Percentiles rank a stretch among this genome's conserved stretches.
Evolutionary conservation across 2,888 invertebrate species (phyloP).

Genomic region (Athalia cordata): DNA sequence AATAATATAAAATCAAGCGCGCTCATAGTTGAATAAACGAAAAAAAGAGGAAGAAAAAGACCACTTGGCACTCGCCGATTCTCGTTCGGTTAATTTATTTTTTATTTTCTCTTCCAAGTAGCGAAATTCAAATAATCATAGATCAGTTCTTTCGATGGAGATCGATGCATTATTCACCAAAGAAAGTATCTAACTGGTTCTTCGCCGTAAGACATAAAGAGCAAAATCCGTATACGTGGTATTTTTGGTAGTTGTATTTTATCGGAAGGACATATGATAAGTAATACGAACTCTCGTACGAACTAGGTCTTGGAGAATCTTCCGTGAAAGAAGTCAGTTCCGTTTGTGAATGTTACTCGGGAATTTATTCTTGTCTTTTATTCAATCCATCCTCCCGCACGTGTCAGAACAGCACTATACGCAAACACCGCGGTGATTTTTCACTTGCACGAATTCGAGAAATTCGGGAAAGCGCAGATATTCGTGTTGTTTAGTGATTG

Average conservation of each 20-base stretch:
- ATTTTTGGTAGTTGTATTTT: no score
- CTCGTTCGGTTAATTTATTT: no score
- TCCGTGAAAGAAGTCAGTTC: constrained; percentile 37
- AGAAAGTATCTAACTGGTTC: no score
- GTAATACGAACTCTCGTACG: background rate
- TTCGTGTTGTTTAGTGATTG: constrained; percentile 14
- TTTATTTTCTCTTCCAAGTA: no score
- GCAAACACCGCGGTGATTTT: background rate
- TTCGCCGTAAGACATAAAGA: no score
- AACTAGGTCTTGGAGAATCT: constrained; percentile 33
- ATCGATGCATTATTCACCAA: no score
- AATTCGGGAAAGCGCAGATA: background rate
- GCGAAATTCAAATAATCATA: no score
- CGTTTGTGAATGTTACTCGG: constrained; percentile 18
- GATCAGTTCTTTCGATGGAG: no score
- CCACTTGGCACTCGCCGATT: no score
- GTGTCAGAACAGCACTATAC: background rate
- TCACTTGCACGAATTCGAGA: background rate
- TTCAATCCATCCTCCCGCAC: constrained; percentile 27
- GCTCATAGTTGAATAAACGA: background rate
- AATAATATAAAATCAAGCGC: constrained; percentile 30
- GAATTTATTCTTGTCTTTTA: constrained; percentile 10
- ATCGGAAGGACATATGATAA: no score
- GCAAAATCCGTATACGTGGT: no score
- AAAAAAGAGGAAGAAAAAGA: background rate